Conservation (phyloP, 2,797 vertebrate genomes). For the Coregonus suidteri region DNA sequence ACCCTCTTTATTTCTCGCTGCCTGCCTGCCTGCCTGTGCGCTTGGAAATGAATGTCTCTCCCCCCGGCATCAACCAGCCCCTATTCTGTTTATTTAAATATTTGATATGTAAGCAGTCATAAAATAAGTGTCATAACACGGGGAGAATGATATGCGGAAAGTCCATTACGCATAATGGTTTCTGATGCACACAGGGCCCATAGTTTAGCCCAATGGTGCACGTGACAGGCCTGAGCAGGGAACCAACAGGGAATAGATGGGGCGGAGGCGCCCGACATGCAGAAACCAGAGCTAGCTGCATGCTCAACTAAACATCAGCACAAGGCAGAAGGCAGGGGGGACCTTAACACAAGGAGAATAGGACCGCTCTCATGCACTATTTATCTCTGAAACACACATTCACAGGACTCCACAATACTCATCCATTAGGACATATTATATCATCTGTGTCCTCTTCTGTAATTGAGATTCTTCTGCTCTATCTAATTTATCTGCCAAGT, state of each 20-base stretch:
- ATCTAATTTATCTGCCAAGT: slow-evolving; percentile 54
- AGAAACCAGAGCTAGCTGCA: slow-evolving; percentile 33
- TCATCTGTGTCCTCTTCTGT: neutral
- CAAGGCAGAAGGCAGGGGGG: slow-evolving; percentile 56
- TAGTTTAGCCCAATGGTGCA: slow-evolving; percentile 51
- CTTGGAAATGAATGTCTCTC: slow-evolving; percentile 37
- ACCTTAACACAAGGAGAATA: slow-evolving; percentile 64
- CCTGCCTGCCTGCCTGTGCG: slow-evolving; percentile 5
- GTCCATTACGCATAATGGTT: slow-evolving; percentile 74
- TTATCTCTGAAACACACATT: slow-evolving; percentile 74
- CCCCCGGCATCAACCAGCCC: slow-evolving; percentile 46
- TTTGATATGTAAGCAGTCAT: slow-evolving; percentile 81
- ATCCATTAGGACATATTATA: neutral
- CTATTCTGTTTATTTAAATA: slow-evolving; percentile 80
- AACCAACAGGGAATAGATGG: slow-evolving; percentile 60
- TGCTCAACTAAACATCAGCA: slow-evolving; percentile 22
- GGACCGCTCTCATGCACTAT: slow-evolving; percentile 71
- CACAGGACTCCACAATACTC: slow-evolving; percentile 48
- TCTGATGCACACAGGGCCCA: slow-evolving; percentile 62
- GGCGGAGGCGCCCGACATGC: slow-evolving; percentile 25
- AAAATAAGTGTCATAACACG: slow-evolving; percentile 78
- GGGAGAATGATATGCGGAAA: slow-evolving; percentile 47
- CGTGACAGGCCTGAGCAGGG: slow-evolving; percentile 44
- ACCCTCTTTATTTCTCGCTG: slow-evolving; percentile 17
- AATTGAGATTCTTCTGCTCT: slow-evolving; percentile 35